Conservation (phyloP, 2,888 invertebrate genomes). For the Ligdia adustata region DNA sequence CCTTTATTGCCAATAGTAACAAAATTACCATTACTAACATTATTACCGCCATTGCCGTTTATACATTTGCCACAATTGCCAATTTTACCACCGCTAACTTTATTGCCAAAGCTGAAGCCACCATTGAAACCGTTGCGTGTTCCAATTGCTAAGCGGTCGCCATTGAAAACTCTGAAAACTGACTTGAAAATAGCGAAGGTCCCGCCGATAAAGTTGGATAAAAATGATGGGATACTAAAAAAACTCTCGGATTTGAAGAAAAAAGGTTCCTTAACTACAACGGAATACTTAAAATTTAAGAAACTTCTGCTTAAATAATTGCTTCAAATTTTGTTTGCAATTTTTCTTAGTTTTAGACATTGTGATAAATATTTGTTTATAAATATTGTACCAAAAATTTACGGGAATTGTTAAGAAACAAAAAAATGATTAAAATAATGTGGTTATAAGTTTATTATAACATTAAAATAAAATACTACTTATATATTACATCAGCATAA, state of each 20-base stretch:
- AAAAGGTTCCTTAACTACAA: conserved; percentile 52
- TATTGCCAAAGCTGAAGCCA: conserved; percentile 26
- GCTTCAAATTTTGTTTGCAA: no score
- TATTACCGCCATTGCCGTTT: conserved; percentile 36
- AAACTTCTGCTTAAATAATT: conserved; percentile 46
- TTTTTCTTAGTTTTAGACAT: no score
- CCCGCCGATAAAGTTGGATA: conserved; percentile 25
- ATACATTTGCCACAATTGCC: no score
- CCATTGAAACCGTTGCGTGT: conserved; percentile 46
- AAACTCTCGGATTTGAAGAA: conserved; percentile 54
- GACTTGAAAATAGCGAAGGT: conserved; percentile 42
- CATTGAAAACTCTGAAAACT: conserved; percentile 43
- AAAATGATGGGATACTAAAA: conserved; percentile 41
- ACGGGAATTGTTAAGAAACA: no score
- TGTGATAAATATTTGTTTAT: no score
- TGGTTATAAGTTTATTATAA: background rate
- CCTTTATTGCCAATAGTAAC: conserved; percentile 38
- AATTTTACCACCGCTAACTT: conserved; percentile 32
- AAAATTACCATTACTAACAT: conserved; percentile 36
- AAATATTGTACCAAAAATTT: no score
- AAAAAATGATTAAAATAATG: conserved; percentile 1
- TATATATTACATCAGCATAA: no score
- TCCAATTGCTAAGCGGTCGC: conserved; percentile 44
- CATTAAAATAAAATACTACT: no score
- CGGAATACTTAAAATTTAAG: conserved; percentile 55